Base-by-base conservation (phyloP, 1,140 invertebrate species). In the Drosophila ercepeae region DNA sequence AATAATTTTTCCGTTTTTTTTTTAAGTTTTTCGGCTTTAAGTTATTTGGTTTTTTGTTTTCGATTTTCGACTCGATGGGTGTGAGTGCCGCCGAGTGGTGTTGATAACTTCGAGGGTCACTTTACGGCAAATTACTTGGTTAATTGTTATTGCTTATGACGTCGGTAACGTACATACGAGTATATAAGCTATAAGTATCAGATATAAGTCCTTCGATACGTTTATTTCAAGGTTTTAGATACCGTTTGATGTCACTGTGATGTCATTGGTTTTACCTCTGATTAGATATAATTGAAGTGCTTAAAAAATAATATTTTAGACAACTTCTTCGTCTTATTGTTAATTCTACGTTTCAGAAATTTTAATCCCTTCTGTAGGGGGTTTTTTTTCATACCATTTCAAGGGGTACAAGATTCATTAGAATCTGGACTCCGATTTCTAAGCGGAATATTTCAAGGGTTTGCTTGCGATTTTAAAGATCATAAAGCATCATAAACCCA, bases 61-160 rank as follows among this genome's bases (percentile, higher is more conserved):
- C 19, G 25, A 29, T 36, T 16, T 29, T 25, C 16, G 32, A 36
- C 16, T 32, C 8, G 57, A 23, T 34, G 50, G 70, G 27, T 52
- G 46, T 67, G 45, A 13, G 13, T 29, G 16, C 11, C 36, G 44
- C 52, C 39, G 53, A 73, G 70, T 73, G 69, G 50, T 36, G 70
- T 73, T 73, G 69, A 72, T 49, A 73, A 32, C 51, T 73, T 23
- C 27, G 70, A 73, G 69, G 70, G 69, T 73, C 69, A 58, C 70
- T 53, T 59, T 69, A 83, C 69, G 51, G 71, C 32, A 53, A 71
- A 53, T 48, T 48, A 25, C 60, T 82, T 49, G 52, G 69, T 83
- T 79, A 86, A 84, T 84, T 69, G 67, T 79, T 81, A 86, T 86
- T 86, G 58, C 58, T 48, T 32, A 55, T 73, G 58, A 67, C 63